Evolutionary conservation across 2,113 vertebrate genomes (phyloP).

Genomic region (Microtus pennsylvanicus): DNA sequence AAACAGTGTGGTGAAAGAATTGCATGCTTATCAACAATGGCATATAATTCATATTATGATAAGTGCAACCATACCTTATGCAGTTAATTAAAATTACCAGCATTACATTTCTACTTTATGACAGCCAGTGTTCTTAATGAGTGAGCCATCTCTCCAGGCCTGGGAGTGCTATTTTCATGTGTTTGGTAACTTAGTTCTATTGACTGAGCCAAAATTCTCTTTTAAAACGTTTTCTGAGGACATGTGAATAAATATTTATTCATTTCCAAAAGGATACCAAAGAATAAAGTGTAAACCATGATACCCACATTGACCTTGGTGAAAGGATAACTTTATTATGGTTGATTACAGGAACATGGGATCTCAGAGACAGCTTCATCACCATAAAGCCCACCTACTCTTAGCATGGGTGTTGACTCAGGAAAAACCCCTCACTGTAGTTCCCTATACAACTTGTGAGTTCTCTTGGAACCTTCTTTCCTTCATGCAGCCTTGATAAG

Average conservation of each 20-base stretch:
- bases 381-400: background rate
- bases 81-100: background rate
- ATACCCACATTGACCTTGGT: background rate
- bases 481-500: background rate
- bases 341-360: background rate
- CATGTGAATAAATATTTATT: background rate
- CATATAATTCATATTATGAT: background rate
- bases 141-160: background rate
- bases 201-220: background rate
- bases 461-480: too few relatives aligned
- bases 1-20: background rate
- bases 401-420: background rate
- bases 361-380: background rate
- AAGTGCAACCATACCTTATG: rapidly evolving
- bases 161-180: background rate
- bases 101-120: background rate
- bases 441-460: background rate
- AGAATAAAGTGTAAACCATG: background rate
- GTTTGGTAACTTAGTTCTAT: background rate
- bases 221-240: background rate
- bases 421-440: background rate
- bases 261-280: background rate
- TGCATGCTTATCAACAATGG: rapidly evolving
- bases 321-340: background rate
- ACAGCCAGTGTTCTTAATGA: background rate